Base-by-base conservation (phyloP, 2,797 vertebrate species). In the Phyllotis vaccarum region DNA sequence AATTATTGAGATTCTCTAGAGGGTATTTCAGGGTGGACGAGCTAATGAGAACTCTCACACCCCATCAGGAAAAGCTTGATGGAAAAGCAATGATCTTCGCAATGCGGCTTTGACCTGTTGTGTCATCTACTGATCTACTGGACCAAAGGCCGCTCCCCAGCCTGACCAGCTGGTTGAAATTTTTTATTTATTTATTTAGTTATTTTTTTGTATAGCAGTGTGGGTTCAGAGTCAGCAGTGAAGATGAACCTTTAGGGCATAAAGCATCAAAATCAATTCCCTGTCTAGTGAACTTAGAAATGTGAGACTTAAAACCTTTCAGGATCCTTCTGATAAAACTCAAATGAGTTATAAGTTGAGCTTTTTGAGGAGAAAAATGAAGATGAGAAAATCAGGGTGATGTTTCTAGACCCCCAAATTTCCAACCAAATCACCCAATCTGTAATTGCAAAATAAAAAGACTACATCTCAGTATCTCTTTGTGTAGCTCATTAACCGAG, bases 401-500 rank as follows among this genome's bases (percentile, higher is more conserved):
- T 96, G 96, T 91, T 95, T 96, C 96, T 91, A 97, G 92, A 96
- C 78, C 96, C 94, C 62, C 97, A 98, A 98, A 96, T 98, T 98
- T 98, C 97, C 97, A 97, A 97, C 95, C 97, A 97, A 98, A 96
- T 96, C 92, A 90, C 97, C 93, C 97, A 97, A 98, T 97, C 97
- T 93, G 68, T 98, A 98, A 98, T 97, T 98, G 98, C 97, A 97
- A 98, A 98, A 97, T 97, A 98, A 98, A 98, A 89, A 62, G 97
- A 93, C 96, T 97, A 98, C 97, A 98, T 98, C 97, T 98, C 96
- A 97, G 95, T 97, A 97, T 98, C 98, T 98, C 88, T 98, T 98
- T 98, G 97, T 95, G 98, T 98, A 98, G 98, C 97, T 98, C 98
- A 98, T 98, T 98, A 98, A 97, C 95, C 95, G 97, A 98, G 97